phyloP scores from a whole-genome alignment of 2,888 invertebrate species.

The Aphrophora alni region DNA sequence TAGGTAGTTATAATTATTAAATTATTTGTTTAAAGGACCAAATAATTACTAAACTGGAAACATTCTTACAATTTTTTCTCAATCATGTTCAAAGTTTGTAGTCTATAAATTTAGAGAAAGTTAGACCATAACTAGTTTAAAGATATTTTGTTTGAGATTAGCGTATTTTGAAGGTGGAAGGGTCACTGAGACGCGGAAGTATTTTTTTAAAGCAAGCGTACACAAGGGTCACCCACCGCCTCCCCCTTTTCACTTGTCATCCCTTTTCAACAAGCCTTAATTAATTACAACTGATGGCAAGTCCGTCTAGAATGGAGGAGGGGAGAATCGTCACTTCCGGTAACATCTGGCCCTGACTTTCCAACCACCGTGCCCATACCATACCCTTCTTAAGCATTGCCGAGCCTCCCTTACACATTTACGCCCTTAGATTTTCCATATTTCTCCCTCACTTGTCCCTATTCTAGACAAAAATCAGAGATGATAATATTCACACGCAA shows the following conservation, averaged over 20 bases:
- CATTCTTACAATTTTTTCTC: no score
- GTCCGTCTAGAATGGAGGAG: slow-evolving; percentile 15
- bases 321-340: slow-evolving; percentile 28
- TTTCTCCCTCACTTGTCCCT: not conserved
- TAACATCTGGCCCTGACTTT: slow-evolving; percentile 38
- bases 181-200: not conserved
- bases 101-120: no score
- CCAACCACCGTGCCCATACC: not conserved
- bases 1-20: no score
- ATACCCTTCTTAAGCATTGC: slow-evolving; percentile 6
- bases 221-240: not conserved
- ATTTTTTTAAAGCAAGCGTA: not conserved
- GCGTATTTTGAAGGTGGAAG: not conserved
- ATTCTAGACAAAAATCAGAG: not conserved
- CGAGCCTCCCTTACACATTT: not conserved
- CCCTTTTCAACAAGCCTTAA: slow-evolving; percentile 41
- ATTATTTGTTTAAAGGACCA: no score
- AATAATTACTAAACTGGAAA: no score
- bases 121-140: not conserved
- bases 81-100: no score
- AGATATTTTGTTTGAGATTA: not conserved
- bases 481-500: not conserved
- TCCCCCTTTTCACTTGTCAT: slow-evolving; percentile 39
- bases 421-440: slow-evolving; percentile 36
- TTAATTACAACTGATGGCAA: slow-evolving; percentile 39